Base-by-base conservation (phyloP, 2,797 vertebrate species). In the Schizothorax lantsangensis region DNA sequence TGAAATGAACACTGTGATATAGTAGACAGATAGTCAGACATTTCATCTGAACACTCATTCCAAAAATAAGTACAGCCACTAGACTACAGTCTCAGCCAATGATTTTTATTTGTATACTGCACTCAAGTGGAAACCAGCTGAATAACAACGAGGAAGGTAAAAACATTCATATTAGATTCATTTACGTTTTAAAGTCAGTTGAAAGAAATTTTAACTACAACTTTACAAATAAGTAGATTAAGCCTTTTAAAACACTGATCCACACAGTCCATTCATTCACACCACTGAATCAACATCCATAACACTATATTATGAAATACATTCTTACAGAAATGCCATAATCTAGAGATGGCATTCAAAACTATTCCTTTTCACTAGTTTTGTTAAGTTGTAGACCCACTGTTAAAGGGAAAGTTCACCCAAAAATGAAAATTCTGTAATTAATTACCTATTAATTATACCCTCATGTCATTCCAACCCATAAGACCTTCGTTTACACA, bases 91-190 rank as follows among this genome's bases (percentile, higher is more conserved):
- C 74, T 14, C 6, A 54, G 19, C 33, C 49, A 78, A 8, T n/a
- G 19, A 78, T 33, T 45, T 57, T 33, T 57, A 57, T 75, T 84
- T 75, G 19, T 57, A 83, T 52, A 88, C 84, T 85, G 86, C 89
- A 82, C 86, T 89, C 90, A 49, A 73, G 86, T 89, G 90, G 84
- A 88, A 79, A 36, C 17, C 26, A 77, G 17, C 36, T 68, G 79
- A 87, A 89, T 79, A 81, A 71, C 82, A 86, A 17, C 2, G 74
- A n/a, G 71, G 2, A 68, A 33, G 17, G 23, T 15, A 3, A 64
- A 15, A 57, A 40, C 5, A 36, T 74, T 64, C 26, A 57, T 17
- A 19, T 43, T 3, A 10, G 11, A n/a, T 47, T 15, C 6, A 17
- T 15, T 68, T 21, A 36, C 4, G 14, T 54, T 77, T 54, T 23